Evolutionary conservation across 2,113 vertebrate genomes (phyloP), one percentile per base, ranked within the genome.

Genomic region (Neotragus pygmaeus): DNA sequence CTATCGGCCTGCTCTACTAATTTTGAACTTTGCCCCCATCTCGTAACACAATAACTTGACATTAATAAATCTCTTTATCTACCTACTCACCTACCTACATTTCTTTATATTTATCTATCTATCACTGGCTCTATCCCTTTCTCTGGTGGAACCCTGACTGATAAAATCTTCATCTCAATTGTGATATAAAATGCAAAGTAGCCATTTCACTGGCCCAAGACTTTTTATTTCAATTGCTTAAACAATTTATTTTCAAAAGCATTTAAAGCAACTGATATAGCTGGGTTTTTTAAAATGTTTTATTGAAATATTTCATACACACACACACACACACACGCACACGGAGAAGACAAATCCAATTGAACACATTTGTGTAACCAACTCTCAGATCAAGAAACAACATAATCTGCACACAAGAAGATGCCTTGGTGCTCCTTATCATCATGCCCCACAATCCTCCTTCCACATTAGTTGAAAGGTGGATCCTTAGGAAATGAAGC

Each of bases 201-300:
- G 30, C 89, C 51, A 47, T 89, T 73, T 89, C 83, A 30, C n/a
- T 95, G n/a, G 53, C 9, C 30, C 58, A 15, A 91, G 47, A 70
- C 25, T 49, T 94, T 78, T 84, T 83, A 45, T 17, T 80, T 58
- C 77, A 90, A 62, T 58, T 45, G 1, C 57, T 55, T 81, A 36
- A 70, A 28, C 4, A 87, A 49, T 87, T 94, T 62, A 55, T 80
- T 93, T 94, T 73, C 30, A 83, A 80, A 82, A 81, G 58, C 93
- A 55, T 82, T 91, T 73, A 70, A 70, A 90, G 33, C 21, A 39
- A 51, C 81, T 83, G 23, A 39, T 47, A 73, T 19, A 47, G 25
- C 33, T 92, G 12, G 6, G 3, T 73, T 70, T 15, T 80, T 75
- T 5, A 2, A 7, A 88, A 88, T 4, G 14, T 51, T 94, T 30